phyloP scores from a whole-genome alignment of 2,113 vertebrate species.

The Cromileptes altivelis region DNA sequence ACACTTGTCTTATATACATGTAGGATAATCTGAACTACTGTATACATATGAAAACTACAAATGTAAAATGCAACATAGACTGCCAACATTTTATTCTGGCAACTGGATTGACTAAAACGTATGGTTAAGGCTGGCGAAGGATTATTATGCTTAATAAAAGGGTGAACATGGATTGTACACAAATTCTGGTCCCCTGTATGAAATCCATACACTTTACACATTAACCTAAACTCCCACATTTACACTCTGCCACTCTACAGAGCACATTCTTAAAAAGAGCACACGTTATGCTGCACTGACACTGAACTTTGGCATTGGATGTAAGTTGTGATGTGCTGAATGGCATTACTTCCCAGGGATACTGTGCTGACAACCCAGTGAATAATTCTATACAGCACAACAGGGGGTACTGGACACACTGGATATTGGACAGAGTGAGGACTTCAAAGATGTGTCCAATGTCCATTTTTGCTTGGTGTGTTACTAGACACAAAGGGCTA shows the following conservation, averaged over 20 bases:
- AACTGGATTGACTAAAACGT: no score
- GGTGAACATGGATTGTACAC: background rate
- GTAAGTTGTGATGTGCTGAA: background rate
- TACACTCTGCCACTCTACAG: background rate
- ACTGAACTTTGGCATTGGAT: background rate
- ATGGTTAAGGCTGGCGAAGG: background rate
- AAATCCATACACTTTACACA: background rate
- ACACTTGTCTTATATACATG: no score
- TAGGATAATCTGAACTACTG: no score
- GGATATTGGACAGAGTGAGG: background rate
- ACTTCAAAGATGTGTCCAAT: background rate
- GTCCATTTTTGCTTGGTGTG: background rate
- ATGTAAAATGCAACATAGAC: no score
- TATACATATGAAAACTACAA: no score
- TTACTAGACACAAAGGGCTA: background rate
- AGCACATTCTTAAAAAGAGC: no score
- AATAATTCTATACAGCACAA: background rate
- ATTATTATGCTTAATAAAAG: background rate
- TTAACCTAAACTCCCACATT: background rate
- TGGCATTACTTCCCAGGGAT: background rate
- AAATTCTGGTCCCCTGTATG: background rate
- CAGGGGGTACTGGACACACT: background rate
- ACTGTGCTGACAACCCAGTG: background rate
- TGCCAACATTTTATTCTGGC: no score
- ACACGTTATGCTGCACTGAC: background rate